These are phyloP conservation scores for Enteromius radiatus DNA, from an alignment of 2,797 vertebrate species.

Conservation along the genomic window DNA sequence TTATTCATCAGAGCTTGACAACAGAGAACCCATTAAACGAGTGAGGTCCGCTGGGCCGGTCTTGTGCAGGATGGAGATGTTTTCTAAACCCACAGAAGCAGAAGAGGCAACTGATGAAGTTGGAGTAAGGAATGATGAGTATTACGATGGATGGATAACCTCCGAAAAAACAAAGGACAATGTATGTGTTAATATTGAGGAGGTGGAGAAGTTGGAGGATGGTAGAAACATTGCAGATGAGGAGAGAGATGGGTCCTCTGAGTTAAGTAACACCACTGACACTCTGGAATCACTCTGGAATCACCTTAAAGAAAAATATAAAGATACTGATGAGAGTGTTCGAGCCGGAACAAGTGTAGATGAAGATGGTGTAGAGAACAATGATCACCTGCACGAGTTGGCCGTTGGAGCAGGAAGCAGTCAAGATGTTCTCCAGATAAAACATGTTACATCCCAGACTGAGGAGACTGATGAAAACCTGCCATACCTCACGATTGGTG, in stretches of 20 bases:
- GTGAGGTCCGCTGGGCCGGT: conserved; percentile 76
- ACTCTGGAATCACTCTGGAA: not conserved
- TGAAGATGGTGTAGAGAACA: not conserved
- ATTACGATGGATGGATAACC: conserved; percentile 32
- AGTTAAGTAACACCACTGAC: not conserved
- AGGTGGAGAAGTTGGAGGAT: not conserved
- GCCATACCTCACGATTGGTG: conserved; percentile 75
- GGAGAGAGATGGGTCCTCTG: not conserved
- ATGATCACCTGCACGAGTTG: not conserved
- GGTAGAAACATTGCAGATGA: not conserved
- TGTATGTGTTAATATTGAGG: not conserved
- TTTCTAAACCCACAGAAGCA: not conserved
- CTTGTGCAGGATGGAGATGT: conserved; percentile 60
- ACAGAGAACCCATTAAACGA: conserved; percentile 47
- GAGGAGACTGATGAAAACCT: conserved; percentile 58
- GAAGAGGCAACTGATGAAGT: not conserved
- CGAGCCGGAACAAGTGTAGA: not conserved
- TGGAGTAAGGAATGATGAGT: conserved; percentile 2
- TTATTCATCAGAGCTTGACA: conserved; percentile 48
- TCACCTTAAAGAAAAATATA: not conserved
- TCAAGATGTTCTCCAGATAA: not conserved
- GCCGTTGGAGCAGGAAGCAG: not conserved
- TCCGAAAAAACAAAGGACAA: conserved; percentile 11
- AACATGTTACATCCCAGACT: not conserved
- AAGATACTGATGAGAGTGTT: not conserved